Evolutionary conservation across 2,888 invertebrate species (phyloP), one percentile per base, ranked within the genome.

Genomic region (Lepetodrilus schrolli): DNA sequence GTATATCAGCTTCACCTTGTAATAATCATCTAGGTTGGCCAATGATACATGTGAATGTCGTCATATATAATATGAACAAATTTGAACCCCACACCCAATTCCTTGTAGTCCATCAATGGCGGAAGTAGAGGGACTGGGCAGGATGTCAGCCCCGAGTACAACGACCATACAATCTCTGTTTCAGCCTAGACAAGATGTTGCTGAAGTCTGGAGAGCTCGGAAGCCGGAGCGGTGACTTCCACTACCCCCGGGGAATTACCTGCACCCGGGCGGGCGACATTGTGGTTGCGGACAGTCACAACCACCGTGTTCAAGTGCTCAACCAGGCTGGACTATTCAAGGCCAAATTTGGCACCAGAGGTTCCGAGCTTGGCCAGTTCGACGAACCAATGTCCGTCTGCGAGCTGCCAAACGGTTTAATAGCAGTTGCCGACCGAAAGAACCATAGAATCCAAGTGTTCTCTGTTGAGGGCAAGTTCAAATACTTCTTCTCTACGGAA

Each of bases 341-440:
- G 66, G 68, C 73, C 21, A 79, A 77, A 26, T 83, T 88, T 47
- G 89, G 89, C 2, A 74, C 43, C 3, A 78, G 78, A 66, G 88
- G 89, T 1, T 76, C 34, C 0, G 79, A 77, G 7, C 73, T 80
- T 21, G 84, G 85, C 5, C 78, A 89, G 72, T 87, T 89, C 73
- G 80, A 87, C 48, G 83, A 86, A 47, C 89, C 89, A 4, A 81
- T 82, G 2, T 87, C 83, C 13, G 85, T 89, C 0, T 78, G 84
- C 4, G 85, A 85, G 70, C 70, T 88, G 38, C 84, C 84, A 4
- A 87, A 88, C 76, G 87, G 84, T 1, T 85, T 87, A 50, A 70
- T 88, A n/a, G 87, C 84, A 4, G 87, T 89, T 8, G 87, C 88
- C 4, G 89, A 89, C 72, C 85, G 83, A 48, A 84, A 83, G 66